These are phyloP conservation scores for Crotalus horridus DNA, from an alignment of 2,113 vertebrate genomes.

Conservation along the genomic window DNA sequence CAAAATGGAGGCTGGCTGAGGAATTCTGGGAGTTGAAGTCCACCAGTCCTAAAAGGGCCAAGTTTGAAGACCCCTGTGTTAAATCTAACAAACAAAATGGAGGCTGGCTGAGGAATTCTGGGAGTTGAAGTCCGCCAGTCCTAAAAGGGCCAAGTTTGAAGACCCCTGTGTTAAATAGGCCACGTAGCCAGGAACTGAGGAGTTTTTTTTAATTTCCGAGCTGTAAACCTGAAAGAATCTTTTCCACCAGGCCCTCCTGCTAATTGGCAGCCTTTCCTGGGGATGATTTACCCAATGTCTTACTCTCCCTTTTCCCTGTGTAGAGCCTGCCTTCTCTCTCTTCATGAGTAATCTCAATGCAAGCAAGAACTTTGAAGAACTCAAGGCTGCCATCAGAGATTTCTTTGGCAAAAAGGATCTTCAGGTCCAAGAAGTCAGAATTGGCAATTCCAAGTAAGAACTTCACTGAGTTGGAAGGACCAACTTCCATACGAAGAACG, in stretches of 20 bases:
- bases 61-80: too few species aligned
- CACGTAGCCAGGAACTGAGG: too few species aligned
- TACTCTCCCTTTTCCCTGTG: background rate
- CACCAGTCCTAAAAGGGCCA: too few species aligned
- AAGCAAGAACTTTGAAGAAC: conserved; percentile 82
- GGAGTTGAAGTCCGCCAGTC: too few species aligned
- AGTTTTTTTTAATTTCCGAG: too few species aligned
- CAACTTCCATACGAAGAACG: too few species aligned
- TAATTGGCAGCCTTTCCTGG: background rate
- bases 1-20: too few species aligned
- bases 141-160: too few species aligned
- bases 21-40: too few species aligned
- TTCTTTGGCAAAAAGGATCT: conserved; percentile 88
- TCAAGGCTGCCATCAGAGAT: conserved; percentile 78
- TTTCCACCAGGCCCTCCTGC: background rate
- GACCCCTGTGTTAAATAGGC: too few species aligned
- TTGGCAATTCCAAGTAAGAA: conserved; percentile 83
- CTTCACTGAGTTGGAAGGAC: background rate
- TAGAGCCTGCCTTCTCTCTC: conserved; percentile 73
- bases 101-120: too few species aligned
- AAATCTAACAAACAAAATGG: too few species aligned
- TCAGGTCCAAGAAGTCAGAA: conserved; percentile 79
- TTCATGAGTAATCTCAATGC: conserved; percentile 84
- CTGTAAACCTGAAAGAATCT: background rate
- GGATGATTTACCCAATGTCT: accelerated